Base-by-base conservation (phyloP, 2,888 invertebrate genomes). In the Allolobophora icterica region DNA sequence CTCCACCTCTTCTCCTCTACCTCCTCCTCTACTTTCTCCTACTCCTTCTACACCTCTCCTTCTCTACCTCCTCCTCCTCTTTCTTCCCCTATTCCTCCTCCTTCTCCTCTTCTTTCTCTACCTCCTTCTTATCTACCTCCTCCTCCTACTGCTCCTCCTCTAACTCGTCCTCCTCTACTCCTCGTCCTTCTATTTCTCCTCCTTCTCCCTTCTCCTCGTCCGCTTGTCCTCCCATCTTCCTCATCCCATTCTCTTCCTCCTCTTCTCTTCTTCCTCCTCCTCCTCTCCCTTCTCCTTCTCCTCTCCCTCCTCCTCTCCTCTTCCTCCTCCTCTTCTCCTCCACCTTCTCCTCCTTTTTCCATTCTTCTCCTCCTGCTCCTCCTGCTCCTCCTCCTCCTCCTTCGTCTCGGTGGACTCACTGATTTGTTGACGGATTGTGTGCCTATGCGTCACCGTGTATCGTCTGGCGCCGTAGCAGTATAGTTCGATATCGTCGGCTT, bases 381-480 rank as follows among this genome's bases (percentile, higher is more conserved):
- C n/a, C 1, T 71, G n/a, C 30, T 71, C 71, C 30, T 71, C n/a
- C 30, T 71, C n/a, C 8, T 71, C 71, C 30, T 71, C 71, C 30
- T 71, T 11, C 71, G 71, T 71, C 71, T 71, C 71, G 71, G 30
- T 71, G 0, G 71, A 1, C n/a, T 71, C 71, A 71, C 30, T 71
- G 30, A 71, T 71, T 71, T 71, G 71, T 71, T 71, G 71, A 71
- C 71, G 71, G 71, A 71, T 71, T 71, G 71, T 71, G 71, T 71
- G 71, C 71, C n/a, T n/a, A 71, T 71, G 71, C 71, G 71, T n/a
- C 30, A n/a, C 5, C 71, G 71, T 71, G 71, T n/a, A 11, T 52
- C 30, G 71, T 71, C 71, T 71, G 71, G 30, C n/a, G 71, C n/a
- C 71, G 71, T 71, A n/a, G 71, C n/a, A 5, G 71, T 71, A 71